Conservation (phyloP, 2,888 invertebrate genomes). For the Dynastes maya region DNA sequence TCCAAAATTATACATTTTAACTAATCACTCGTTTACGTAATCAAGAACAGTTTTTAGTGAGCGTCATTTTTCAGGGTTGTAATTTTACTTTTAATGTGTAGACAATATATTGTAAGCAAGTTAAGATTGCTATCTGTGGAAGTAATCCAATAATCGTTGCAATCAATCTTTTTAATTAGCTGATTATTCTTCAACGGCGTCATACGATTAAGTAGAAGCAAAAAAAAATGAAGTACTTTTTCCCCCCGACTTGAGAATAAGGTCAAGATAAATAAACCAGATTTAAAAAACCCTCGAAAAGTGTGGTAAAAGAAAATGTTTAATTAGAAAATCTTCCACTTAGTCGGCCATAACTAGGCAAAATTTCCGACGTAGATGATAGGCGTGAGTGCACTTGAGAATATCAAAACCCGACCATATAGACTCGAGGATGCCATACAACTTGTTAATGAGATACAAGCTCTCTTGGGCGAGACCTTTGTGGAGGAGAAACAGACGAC, state of each 20-base stretch:
- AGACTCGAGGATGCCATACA: constrained; percentile 7
- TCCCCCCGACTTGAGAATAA: background rate
- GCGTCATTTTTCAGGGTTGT: too few species aligned
- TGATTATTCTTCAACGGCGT: too few species aligned
- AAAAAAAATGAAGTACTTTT: too few species aligned
- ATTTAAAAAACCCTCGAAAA: background rate
- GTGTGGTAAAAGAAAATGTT: background rate
- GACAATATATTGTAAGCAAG: too few species aligned
- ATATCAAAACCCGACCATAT: background rate
- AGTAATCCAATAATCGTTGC: too few species aligned
- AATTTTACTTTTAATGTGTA: too few species aligned
- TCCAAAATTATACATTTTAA: too few species aligned
- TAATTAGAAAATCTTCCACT: constrained; percentile 5
- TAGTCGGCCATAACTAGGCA: background rate
- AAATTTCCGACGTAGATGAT: background rate
- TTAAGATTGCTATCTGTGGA: too few species aligned
- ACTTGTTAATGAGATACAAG: constrained; percentile 17
- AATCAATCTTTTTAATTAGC: too few species aligned
- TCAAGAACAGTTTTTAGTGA: too few species aligned
- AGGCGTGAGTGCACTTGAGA: background rate
- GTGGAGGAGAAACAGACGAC: background rate
- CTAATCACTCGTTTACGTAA: too few species aligned
- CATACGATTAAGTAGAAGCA: too few species aligned
- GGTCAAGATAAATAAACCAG: constrained; percentile 6
- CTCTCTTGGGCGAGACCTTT: constrained; percentile 5